These are phyloP conservation scores for Drosophila eohydei DNA, from an alignment of 2,888 invertebrate species.

Conservation along the genomic window DNA sequence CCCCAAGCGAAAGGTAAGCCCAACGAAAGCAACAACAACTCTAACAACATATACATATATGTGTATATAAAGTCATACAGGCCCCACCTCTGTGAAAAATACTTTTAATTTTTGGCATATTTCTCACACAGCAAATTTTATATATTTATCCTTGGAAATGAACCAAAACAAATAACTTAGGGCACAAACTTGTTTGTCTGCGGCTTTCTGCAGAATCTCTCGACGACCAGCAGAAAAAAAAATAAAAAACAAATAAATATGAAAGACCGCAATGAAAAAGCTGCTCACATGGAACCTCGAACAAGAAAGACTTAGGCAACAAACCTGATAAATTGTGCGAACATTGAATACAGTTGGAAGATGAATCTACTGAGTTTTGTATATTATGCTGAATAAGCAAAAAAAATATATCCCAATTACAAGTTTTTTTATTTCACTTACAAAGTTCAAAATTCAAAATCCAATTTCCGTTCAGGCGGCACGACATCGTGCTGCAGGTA, in stretches of 20 bases:
- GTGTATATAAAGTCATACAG: constrained; percentile 5
- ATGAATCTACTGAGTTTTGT: constrained; percentile 10
- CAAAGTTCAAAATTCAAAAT: constrained; percentile 25
- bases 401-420: neutral
- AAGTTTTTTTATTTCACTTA: constrained; percentile 17
- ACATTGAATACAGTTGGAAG: constrained; percentile 21
- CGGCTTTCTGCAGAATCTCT: constrained; percentile 64
- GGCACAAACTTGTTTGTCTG: constrained; percentile 54
- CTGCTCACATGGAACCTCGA: constrained; percentile 18
- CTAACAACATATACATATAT: constrained; percentile 4
- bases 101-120: constrained; percentile 41
- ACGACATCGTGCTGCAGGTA: constrained; percentile 69
- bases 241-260: constrained; percentile 24
- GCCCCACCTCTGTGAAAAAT: constrained; percentile 51
- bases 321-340: constrained; percentile 35
- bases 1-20: constrained; percentile 66
- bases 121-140: constrained; percentile 54
- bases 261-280: neutral
- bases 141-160: constrained; percentile 65
- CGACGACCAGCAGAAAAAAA: constrained; percentile 30
- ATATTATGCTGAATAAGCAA: constrained; percentile 10
- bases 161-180: constrained; percentile 62
- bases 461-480: constrained; percentile 41
- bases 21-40: constrained; percentile 21
- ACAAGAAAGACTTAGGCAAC: constrained; percentile 47